Conservation (phyloP, 2,113 vertebrate genomes). For the Anguilla rostrata region DNA sequence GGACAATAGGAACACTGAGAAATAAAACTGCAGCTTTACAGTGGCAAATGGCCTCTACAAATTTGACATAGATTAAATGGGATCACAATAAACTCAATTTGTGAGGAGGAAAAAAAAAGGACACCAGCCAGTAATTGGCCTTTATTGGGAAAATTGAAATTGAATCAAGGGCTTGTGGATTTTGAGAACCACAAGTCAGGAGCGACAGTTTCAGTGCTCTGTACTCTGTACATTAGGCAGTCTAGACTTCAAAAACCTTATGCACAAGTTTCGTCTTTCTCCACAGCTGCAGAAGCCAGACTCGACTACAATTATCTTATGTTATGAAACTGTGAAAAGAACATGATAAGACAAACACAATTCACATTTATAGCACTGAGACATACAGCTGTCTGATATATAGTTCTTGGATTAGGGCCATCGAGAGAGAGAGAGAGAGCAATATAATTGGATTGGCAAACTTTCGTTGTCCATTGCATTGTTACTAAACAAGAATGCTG, state of each 20-base stretch:
- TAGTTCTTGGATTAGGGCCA: no score
- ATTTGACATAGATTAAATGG: background rate
- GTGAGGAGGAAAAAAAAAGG: background rate
- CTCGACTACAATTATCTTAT: no score
- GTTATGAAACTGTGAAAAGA: no score
- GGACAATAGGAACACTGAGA: background rate
- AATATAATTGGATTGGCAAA: no score
- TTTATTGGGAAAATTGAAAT: slow-evolving; percentile 23
- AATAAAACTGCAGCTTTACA: background rate
- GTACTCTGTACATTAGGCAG: background rate
- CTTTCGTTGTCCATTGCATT: no score
- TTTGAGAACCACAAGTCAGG: background rate
- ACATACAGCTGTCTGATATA: no score
- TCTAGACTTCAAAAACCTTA: background rate
- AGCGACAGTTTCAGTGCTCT: background rate
- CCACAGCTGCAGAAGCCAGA: no score
- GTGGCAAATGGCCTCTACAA: background rate
- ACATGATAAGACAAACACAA: background rate
- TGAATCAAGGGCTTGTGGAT: background rate
- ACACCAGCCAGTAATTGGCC: background rate
- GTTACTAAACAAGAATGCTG: no score
- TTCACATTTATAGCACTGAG: no score
- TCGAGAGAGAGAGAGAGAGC: no score
- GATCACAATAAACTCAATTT: slow-evolving; percentile 7
- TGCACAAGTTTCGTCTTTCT: no score